phyloP scores from a whole-genome alignment of 2,113 vertebrate species.

The Marcusenius ussheri region DNA sequence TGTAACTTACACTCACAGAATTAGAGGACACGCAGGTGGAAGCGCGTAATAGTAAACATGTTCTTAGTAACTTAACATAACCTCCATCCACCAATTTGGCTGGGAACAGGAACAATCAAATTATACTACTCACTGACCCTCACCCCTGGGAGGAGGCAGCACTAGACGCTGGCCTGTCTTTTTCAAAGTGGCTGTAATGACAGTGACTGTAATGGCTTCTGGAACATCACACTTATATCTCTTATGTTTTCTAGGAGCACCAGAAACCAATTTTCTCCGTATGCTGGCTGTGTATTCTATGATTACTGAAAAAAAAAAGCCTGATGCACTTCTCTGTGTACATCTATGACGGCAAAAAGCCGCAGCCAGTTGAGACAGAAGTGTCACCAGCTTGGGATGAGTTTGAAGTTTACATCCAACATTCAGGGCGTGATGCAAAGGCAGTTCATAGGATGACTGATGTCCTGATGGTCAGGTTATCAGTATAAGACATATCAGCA shows the following conservation, averaged over 20 bases:
- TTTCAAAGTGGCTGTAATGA: background rate
- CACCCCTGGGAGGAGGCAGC: background rate
- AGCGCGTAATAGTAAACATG: slow-evolving; percentile 29
- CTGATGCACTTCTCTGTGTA: background rate
- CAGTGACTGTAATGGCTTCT: background rate
- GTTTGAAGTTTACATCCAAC: background rate
- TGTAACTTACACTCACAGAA: slow-evolving; percentile 41
- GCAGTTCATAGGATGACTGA: background rate
- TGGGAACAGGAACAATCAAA: background rate
- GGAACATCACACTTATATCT: background rate
- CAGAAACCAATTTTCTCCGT: background rate
- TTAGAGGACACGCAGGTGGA: slow-evolving; percentile 31
- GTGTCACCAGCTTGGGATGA: background rate
- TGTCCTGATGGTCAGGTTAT: background rate
- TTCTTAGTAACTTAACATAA: slow-evolving; percentile 36
- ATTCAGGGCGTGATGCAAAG: background rate
- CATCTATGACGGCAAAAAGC: background rate
- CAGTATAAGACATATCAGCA: background rate
- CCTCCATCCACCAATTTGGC: background rate
- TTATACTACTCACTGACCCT: background rate
- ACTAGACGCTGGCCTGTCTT: background rate
- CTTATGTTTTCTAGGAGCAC: background rate
- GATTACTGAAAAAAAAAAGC: background rate
- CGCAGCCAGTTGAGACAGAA: background rate
- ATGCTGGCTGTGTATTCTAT: background rate